Evolutionary conservation across 2,797 vertebrate genomes (phyloP), one percentile per base, ranked within the genome.

Genomic region (Sylvilagus floridanus): DNA sequence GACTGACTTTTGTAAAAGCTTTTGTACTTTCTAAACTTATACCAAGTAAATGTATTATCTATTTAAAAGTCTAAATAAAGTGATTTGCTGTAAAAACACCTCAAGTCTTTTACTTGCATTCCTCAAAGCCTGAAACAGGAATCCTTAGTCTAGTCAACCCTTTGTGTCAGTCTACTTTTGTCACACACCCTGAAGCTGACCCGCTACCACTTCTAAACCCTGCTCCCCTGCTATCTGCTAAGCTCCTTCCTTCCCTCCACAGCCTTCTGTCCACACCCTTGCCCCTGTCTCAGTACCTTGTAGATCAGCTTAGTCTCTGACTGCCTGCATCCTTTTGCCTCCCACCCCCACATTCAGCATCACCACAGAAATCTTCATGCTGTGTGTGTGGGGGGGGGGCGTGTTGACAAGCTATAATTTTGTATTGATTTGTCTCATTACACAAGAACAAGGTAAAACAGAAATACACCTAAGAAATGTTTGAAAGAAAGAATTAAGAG

Each of bases 51-150:
- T 92, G 10, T 78, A 28, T 75, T 66, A 17, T 60, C 19, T 92
- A 65, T 62, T 93, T 65, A 93, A 88, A 75, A 75, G 47, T 63
- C 54, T 54, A 69, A 96, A 92, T 96, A 84, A 93, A 94, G 65
- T 35, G 57, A 87, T 65, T 22, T 73, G 87, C 62, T 78, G 89
- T 37, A 0, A 69, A 86, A 96, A 86, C 9, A 82, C 22, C 14
- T 93, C 73, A 19, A 0, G 42, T 47, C n/a, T 42, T 84, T 94
- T 60, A 30, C 63, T 94, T 89, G 54, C 37, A 42, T 92, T 90
- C 94, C 69, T 79, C 42, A 71, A 68, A 87, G 32, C 14, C 37
- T 24, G 7, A 35, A 52, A 63, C 32, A 85, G 30, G 66, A 76
- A 3, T 60, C 42, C 72, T 24, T 37, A 57, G 60, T 52, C n/a